phyloP scores from a whole-genome alignment of 1,140 invertebrate genomes.

The Micrasema longulum region DNA sequence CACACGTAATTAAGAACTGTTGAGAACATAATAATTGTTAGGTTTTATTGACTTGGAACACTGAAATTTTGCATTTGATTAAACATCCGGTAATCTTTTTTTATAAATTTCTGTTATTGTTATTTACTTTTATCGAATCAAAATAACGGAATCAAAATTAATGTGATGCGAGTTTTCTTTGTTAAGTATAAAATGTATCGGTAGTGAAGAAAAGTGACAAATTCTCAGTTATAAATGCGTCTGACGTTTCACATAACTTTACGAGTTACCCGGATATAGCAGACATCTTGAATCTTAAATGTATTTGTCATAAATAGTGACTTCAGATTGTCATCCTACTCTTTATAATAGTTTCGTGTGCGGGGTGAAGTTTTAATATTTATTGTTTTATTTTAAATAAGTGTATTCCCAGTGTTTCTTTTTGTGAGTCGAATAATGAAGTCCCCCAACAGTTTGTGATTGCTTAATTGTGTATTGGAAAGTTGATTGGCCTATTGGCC shows the following conservation, averaged over 20 bases:
- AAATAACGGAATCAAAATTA: too few relatives aligned
- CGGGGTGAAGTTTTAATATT: slow-evolving; percentile 30
- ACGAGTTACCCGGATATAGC: slow-evolving; percentile 40
- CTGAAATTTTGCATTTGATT: too few relatives aligned
- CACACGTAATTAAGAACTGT: too few relatives aligned
- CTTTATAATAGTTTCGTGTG: slow-evolving; percentile 38
- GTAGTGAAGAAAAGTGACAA: slow-evolving; percentile 13
- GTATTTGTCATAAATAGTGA: slow-evolving; percentile 48
- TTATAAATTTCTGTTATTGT: too few relatives aligned
- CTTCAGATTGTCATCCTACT: slow-evolving; percentile 36
- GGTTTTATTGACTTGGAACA: too few relatives aligned
- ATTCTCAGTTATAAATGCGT: slow-evolving; percentile 2
- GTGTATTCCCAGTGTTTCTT: slow-evolving; percentile 7
- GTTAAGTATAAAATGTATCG: neutral
- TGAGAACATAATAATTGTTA: too few relatives aligned
- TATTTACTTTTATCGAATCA: too few relatives aligned
- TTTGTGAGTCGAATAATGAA: slow-evolving; percentile 20
- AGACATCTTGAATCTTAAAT: slow-evolving; percentile 49
- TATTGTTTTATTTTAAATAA: slow-evolving; percentile 30
- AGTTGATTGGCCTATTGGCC: slow-evolving; percentile 48
- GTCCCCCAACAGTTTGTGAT: slow-evolving; percentile 28
- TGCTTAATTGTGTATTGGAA: slow-evolving; percentile 40
- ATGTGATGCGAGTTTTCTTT: too few relatives aligned
- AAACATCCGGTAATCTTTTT: slow-evolving; percentile 34
- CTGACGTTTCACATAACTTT: slow-evolving; percentile 41